phyloP scores from a whole-genome alignment of 2,113 vertebrate genomes.

The Spilogale gracilis region DNA sequence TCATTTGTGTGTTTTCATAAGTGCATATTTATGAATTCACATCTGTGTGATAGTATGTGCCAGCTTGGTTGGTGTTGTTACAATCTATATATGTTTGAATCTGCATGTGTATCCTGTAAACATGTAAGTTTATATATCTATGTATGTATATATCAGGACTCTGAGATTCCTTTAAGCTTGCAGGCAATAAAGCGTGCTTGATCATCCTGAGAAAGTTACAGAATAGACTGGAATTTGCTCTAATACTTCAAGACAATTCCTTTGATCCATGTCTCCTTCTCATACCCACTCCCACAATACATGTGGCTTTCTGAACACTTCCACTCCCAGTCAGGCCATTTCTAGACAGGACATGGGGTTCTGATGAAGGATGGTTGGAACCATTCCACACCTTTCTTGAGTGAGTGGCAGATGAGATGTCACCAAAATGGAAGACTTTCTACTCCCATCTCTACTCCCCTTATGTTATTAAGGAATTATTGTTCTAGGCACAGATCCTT shows the following conservation, averaged over 20 bases:
- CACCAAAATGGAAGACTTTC: not conserved
- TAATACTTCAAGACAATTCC: not conserved
- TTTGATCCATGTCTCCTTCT: not conserved
- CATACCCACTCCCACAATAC: not conserved
- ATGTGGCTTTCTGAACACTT: not conserved
- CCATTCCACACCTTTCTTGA: not conserved
- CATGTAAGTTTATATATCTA: not conserved
- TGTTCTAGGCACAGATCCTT: not conserved
- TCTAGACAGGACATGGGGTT: not conserved
- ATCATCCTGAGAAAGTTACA: not conserved
- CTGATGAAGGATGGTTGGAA: not conserved
- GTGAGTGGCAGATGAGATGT: not conserved
- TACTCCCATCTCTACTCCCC: not conserved
- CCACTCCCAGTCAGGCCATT: not conserved
- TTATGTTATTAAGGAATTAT: not conserved
- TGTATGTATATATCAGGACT: not conserved
- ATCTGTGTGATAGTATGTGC: not conserved
- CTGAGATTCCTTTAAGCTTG: not conserved
- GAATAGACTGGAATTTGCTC: slow-evolving; percentile 6
- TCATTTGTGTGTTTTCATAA: slow-evolving; percentile 4
- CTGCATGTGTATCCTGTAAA: not conserved
- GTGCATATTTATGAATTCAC: not conserved
- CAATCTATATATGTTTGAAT: not conserved
- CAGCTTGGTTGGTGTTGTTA: not conserved
- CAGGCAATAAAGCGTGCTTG: not conserved